Percentiles rank a stretch among this genome's conserved stretches.
These are phyloP conservation scores for Sarotherodon lohbergeri DNA, from an alignment of 2,113 vertebrate species.

Conservation along the genomic window DNA sequence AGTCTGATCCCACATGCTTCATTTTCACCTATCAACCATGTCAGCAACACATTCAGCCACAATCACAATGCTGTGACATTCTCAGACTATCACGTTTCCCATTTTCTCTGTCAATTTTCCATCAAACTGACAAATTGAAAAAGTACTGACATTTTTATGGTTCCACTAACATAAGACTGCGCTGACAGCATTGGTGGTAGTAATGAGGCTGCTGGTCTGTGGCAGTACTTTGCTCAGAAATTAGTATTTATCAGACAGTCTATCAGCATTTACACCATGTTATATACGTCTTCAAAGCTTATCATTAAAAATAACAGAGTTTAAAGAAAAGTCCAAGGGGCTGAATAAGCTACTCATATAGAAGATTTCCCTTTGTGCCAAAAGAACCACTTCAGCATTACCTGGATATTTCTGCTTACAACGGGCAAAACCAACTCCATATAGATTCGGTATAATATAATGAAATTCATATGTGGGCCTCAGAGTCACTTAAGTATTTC, in stretches of 20 bases:
- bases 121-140: not conserved
- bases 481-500: not conserved
- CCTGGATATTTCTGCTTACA: not conserved
- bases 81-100: not conserved
- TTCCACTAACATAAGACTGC: not conserved
- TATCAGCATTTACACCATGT: not conserved
- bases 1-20: conserved; percentile 18
- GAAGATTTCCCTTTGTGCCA: not conserved
- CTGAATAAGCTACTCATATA: not conserved
- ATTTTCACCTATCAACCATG: conserved; percentile 26
- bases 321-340: not conserved
- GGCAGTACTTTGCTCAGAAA: not conserved
- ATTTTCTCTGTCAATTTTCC: not conserved
- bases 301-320: not conserved
- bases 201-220: not conserved
- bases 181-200: not conserved
- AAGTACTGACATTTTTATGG: not conserved
- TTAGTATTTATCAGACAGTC: not conserved
- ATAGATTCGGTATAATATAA: not conserved
- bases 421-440: conserved; percentile 5
- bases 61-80: not conserved
- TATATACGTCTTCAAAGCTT: not conserved
- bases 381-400: not conserved
- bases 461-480: not conserved
- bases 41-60: not conserved